Evolutionary conservation across 2,888 invertebrate species (phyloP), one percentile per base, ranked within the genome.

Genomic region (Drosophila prostipennis): DNA sequence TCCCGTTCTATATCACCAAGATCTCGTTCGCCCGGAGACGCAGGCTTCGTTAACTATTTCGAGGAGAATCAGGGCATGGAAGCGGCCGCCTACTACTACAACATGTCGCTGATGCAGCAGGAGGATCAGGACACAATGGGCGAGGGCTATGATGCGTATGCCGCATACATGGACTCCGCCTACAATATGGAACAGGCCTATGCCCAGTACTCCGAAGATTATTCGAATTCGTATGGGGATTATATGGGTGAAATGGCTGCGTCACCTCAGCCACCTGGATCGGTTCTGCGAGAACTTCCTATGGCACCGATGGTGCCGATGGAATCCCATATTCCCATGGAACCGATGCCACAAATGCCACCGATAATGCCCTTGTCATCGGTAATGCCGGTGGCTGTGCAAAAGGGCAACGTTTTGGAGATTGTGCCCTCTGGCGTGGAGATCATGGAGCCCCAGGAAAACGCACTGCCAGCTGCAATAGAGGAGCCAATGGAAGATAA

Each of bases 361-460:
- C n/a, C 45, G 5, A 29, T 46, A n/a, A 7, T 23, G 19, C 14
- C 29, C 8, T 10, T 14, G 14, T 19, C 34, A 13, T 34, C 48
- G 16, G 16, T 34, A 16, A 14, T 75, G 6, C 72, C 87, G 1
- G 78, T 92, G 14, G 91, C 90, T 0, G 92, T 92, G 2, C 92
- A 91, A 58, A 92, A 92, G 42, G 92, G 92, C 1, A 92, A 92
- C 64, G 92, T 92, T 1, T 73, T 92, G 14, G 92, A 92, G 74
- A 92, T 92, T 23, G 91, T 92, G 16, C 92, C 92, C 19, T 80
- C 61, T 46, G 11, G 40, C 16, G 39, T 49, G 32, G 10, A 53
- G 8, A n/a, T 40, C 16, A n/a, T 59, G 0, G 37, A 37, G 3
- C 39, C 58, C 39, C 32, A 52, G 46, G 45, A 37, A 1, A 43